Percentiles rank a stretch among this genome's conserved stretches.
phyloP scores from a whole-genome alignment of 1,140 invertebrate genomes.

The Drosophila pseudoobscura region DNA sequence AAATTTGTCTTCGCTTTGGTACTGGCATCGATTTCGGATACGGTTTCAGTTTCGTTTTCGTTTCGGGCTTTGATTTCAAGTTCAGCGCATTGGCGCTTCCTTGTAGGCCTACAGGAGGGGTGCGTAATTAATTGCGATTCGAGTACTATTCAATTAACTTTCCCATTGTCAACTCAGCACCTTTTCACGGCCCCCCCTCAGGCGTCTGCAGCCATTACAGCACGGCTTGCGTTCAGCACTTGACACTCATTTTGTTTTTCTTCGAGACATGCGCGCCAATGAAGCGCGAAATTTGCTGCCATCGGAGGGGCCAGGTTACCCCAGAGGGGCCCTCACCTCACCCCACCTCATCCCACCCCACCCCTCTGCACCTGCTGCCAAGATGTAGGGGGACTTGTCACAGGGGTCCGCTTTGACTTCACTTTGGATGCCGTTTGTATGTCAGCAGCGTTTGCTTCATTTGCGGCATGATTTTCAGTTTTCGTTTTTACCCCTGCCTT shows the following conservation, averaged over 20 bases:
- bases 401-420: conserved; percentile 12
- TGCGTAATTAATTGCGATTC: conserved; percentile 56
- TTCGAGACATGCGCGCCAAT: conserved; percentile 37
- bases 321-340: not conserved
- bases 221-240: conserved; percentile 50
- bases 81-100: conserved; percentile 63
- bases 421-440: conserved; percentile 51
- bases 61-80: conserved; percentile 49
- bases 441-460: conserved; percentile 73
- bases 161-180: conserved; percentile 56
- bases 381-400: conserved; percentile 60
- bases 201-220: conserved; percentile 42
- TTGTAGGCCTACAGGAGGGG: conserved; percentile 56
- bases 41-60: conserved; percentile 27
- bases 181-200: conserved; percentile 2
- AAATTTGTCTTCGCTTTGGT: conserved; percentile 43
- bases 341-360: not conserved
- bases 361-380: not conserved
- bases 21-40: conserved; percentile 18
- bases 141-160: conserved; percentile 61
- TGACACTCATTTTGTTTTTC: conserved; percentile 48
- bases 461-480: conserved; percentile 73
- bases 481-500: conserved; percentile 39
- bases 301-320: conserved; percentile 28
- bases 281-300: conserved; percentile 46